phyloP scores from a whole-genome alignment of 2,888 invertebrate genomes.

The Halictus ligatus region DNA sequence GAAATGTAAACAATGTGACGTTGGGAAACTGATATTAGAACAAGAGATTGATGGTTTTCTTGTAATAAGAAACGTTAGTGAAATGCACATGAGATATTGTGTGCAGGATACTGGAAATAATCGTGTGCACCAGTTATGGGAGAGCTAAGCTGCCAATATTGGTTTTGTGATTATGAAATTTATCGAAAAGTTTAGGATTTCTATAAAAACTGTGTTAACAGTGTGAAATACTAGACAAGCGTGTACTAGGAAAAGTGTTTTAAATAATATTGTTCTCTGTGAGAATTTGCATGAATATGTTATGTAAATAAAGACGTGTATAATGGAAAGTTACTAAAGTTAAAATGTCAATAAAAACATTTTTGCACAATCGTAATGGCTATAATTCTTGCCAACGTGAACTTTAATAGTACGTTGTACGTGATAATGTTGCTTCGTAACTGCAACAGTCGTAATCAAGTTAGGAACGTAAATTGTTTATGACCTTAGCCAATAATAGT shows the following conservation, averaged over 20 bases:
- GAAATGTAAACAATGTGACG: no score
- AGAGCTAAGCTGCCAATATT: no score
- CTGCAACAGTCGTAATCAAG: not conserved
- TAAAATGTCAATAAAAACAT: not conserved
- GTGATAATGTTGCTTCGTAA: not conserved
- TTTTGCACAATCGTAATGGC: not conserved
- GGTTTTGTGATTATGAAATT: no score
- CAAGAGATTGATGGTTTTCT: not conserved
- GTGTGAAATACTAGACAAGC: no score
- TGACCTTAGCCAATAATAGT: not conserved
- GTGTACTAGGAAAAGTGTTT: no score
- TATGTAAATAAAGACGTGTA: not conserved
- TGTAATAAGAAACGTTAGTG: not conserved
- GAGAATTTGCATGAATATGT: not conserved
- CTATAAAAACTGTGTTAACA: no score
- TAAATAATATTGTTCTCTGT: not conserved
- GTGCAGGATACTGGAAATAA: not conserved
- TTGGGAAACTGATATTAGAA: not conserved
- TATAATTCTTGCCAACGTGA: not conserved
- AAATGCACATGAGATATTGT: not conserved
- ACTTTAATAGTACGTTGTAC: not conserved
- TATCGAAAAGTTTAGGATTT: no score
- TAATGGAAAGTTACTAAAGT: not conserved
- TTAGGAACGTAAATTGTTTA: not conserved
- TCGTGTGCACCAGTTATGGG: no score